Evolutionary conservation across 2,797 vertebrate species (phyloP), one percentile per base, ranked within the genome.

Genomic region (Chromis chromis): DNA sequence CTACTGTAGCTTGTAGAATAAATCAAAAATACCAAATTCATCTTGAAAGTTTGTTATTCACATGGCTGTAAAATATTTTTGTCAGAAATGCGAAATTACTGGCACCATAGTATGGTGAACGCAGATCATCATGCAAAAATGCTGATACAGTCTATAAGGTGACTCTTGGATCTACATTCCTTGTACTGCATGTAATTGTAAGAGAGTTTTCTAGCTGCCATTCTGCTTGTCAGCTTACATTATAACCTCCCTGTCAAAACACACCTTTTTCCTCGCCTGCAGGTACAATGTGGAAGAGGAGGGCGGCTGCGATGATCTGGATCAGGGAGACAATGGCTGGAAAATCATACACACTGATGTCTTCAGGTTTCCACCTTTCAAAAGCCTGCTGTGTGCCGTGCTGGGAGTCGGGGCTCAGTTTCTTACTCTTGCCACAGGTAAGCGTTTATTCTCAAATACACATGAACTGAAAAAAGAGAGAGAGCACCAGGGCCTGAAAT

Each of bases 311-410:
- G 97, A 98, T 16, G 97, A 98, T 71, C 92, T 97, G 86, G 97
- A 98, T 76, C 97, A 97, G 81, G 96, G 96, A 54, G 97, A 98
- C 90, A 98, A 97, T 0, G 97, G 97, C 79, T 98, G 97, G 97
- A 98, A 98, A 92, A 97, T 97, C 85, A 97, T 98, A 74, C 97
- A 98, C 86, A 98, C 97, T 0, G 97, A 98, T 14, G 97, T 98
- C 88, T 98, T 98, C 91, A 95, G 97, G 70, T 98, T 98, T 73
- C 97, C 97, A 1, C 94, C 95, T 0, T 95, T 94, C 79, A 96
- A 95, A 85, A 96, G 96, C 89, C 94, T 98, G 49, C 91, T 98
- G 66, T 98, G 96, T 76, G 95, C 97, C 0, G 90, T 98, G 33
- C 93, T 98, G 68, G 97, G 97, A 7, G 97, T 98, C 17, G 97